Conservation (phyloP, 2,113 vertebrate species). For the Varanus komodoensis region DNA sequence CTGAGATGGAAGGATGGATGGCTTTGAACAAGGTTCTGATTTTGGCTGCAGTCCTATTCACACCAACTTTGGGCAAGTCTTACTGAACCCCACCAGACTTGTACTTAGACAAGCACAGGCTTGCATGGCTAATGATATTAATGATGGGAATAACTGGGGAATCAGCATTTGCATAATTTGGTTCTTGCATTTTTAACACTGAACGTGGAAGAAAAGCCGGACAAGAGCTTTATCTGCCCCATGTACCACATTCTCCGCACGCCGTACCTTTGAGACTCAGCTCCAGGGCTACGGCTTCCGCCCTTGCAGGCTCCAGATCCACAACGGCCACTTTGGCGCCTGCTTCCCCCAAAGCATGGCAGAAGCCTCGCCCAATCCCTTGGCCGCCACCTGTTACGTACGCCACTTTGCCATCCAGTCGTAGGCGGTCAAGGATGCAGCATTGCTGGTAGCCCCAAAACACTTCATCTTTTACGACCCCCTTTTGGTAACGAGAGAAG, state of each 20-base stretch:
- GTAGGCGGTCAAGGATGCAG: conserved; percentile 79
- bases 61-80: too few species aligned
- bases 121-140: background rate
- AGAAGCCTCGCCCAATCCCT: conserved; percentile 83
- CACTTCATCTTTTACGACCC: conserved; percentile 70
- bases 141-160: background rate
- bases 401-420: conserved; percentile 79
- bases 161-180: background rate
- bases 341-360: conserved; percentile 81
- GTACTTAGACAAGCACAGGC: background rate
- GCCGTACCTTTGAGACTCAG: conserved; percentile 81
- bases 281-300: conserved; percentile 76
- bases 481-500: conserved; percentile 43
- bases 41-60: too few species aligned
- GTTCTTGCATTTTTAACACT: accelerated
- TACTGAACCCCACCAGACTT: too few species aligned
- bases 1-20: background rate
- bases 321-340: conserved; percentile 82
- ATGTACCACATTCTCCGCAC: accelerated
- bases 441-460: conserved; percentile 74
- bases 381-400: conserved; percentile 82
- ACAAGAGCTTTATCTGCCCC: background rate
- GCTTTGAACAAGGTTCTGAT: background rate
- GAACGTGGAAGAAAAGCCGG: too few species aligned
- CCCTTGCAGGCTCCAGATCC: conserved; percentile 79